These are phyloP conservation scores for Trypoxylus dichotomus DNA, from an alignment of 1,140 invertebrate genomes.

Conservation along the genomic window DNA sequence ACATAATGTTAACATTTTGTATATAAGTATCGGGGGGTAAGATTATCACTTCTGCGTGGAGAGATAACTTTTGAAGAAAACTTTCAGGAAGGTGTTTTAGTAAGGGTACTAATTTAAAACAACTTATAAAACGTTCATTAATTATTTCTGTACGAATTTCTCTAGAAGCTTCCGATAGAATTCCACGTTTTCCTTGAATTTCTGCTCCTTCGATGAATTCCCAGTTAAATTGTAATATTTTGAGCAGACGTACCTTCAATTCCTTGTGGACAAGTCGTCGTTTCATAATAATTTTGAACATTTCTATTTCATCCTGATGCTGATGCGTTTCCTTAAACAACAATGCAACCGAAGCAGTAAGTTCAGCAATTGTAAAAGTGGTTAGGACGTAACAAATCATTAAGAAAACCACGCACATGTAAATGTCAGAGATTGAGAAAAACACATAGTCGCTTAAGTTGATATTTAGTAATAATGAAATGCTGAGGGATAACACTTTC, in stretches of 20 bases:
- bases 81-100: constrained; percentile 24
- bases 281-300: constrained; percentile 27
- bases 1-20: constrained; percentile 2
- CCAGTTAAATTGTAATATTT: constrained; percentile 34
- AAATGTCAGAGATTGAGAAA: background rate
- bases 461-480: background rate
- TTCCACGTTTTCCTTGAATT: constrained; percentile 20
- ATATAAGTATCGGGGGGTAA: constrained; percentile 32
- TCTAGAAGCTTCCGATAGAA: constrained; percentile 30
- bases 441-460: constrained; percentile 7
- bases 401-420: background rate
- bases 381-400: background rate
- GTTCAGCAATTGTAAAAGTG: constrained; percentile 13
- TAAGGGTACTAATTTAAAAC: constrained; percentile 27
- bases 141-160: constrained; percentile 26
- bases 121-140: constrained; percentile 31
- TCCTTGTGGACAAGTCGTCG: background rate
- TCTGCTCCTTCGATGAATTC: constrained; percentile 16
- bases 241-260: constrained; percentile 15
- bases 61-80: background rate
- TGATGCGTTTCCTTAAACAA: background rate
- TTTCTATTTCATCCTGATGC: constrained; percentile 27
- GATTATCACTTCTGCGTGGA: constrained; percentile 20
- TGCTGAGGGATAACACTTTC: background rate
- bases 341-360: background rate